Percentiles rank a stretch among this genome's conserved stretches.
Conservation (phyloP, 92 coral and sea anemone genomes). For the Parazoanthus swiftii region DNA sequence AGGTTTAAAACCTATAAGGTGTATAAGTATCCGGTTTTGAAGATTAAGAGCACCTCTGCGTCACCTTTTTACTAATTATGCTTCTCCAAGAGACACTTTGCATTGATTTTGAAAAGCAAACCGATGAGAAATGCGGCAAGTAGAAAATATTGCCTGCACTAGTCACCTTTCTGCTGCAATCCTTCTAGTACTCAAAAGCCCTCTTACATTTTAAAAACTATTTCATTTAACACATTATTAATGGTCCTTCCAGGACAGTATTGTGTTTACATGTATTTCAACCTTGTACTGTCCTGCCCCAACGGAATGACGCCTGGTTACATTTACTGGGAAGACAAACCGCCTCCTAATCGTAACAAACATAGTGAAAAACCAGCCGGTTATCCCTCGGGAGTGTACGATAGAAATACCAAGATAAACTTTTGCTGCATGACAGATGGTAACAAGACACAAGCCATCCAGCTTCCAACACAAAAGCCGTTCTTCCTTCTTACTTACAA, state of each 20-base stretch:
- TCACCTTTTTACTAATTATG: too few species aligned
- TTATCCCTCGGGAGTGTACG: background rate
- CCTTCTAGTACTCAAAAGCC: too few species aligned
- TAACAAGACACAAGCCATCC: conserved; percentile 11
- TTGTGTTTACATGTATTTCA: background rate
- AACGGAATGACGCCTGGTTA: background rate
- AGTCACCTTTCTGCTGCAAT: too few species aligned
- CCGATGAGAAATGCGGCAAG: too few species aligned
- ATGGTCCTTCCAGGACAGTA: conserved; percentile 1
- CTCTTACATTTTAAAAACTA: too few species aligned
- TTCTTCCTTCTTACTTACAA: conserved; percentile 37
- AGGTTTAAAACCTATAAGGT: too few species aligned
- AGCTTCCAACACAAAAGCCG: background rate
- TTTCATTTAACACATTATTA: too few species aligned
- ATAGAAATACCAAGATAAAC: background rate
- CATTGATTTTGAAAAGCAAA: too few species aligned
- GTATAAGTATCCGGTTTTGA: too few species aligned
- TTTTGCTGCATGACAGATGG: conserved; percentile 22
- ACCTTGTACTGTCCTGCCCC: background rate
- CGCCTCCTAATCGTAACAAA: background rate
- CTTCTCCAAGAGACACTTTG: too few species aligned
- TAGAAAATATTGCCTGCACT: too few species aligned
- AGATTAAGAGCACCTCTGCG: too few species aligned
- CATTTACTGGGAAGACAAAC: conserved; percentile 5
- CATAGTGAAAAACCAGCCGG: background rate